phyloP scores from a whole-genome alignment of 2,797 vertebrate genomes.

The Glyptemys insculpta region DNA sequence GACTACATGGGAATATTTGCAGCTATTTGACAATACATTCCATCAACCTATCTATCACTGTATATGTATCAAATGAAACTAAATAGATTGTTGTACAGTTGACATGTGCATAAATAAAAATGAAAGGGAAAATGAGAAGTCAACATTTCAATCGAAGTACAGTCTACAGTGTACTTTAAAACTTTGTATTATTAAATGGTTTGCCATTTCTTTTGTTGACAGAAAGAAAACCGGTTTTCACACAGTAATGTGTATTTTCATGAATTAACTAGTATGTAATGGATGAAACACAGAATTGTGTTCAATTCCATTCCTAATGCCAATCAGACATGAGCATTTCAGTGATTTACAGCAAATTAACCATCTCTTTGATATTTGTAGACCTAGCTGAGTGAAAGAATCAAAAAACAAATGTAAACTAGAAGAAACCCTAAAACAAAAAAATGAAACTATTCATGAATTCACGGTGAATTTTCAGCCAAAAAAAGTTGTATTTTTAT shows the following conservation, averaged over 20 bases:
- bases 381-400: neutral
- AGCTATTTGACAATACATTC: neutral
- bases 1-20: neutral
- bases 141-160: neutral
- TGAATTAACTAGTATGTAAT: neutral
- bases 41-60: neutral
- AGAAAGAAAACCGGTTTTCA: neutral
- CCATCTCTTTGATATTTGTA: neutral
- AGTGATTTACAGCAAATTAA: neutral
- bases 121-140: neutral
- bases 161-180: neutral
- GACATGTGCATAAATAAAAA: neutral
- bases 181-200: neutral
- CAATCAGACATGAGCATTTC: neutral
- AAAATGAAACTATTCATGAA: neutral
- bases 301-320: neutral
- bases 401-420: neutral
- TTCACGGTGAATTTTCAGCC: neutral
- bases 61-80: neutral
- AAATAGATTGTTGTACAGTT: neutral
- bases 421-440: neutral
- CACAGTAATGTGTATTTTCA: neutral
- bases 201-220: neutral
- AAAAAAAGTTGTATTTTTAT: neutral
- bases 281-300: neutral